Evolutionary conservation across 2,797 vertebrate genomes (phyloP), one percentile per base, ranked within the genome.

Genomic region (Sebastes matsubarae): DNA sequence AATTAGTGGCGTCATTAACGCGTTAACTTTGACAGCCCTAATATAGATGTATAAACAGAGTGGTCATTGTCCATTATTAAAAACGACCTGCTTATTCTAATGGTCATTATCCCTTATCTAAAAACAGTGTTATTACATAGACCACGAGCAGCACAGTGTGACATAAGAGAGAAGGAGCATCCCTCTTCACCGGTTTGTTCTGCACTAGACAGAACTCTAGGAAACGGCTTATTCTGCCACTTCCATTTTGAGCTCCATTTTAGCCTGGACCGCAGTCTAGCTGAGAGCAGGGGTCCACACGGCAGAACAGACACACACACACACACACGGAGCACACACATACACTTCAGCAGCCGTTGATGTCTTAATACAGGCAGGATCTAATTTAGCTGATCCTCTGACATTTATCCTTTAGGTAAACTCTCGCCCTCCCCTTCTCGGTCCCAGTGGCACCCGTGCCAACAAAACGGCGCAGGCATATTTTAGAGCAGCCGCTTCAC

Each of bases 401-500:
- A 95, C 95, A 93, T 94, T 96, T 93, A 96, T 96, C 94, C 95
- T 90, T 94, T 94, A 90, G 92, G 95, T 95, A 96, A 96, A 95
- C 94, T 94, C 82, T 71, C 61, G 77, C 86, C 84, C 86, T 81
- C 85, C 88, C 73, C 79, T 82, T 16, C 82, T 82, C 54, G 1
- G 64, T 90, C 84, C 80, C 90, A 86, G 72, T 82, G 55, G 87
- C 86, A 72, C 80, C 84, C 70, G 59, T 88, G 86, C 91, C 90
- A 93, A 90, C 91, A 92, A 81, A 93, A 80, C 79, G 10, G 67
- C 27, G 14, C 81, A 25, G 76, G 81, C 87, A 89, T 88, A 77
- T 93, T 90, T 91, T 80, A 87, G 80, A 89, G 89, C 87, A 72
- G 78, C 72, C 11, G 85, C 89, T 89, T 86, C 88, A 87, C 79